These are phyloP conservation scores for Penelope pileata DNA, from an alignment of 2,113 vertebrate species.

Conservation along the genomic window DNA sequence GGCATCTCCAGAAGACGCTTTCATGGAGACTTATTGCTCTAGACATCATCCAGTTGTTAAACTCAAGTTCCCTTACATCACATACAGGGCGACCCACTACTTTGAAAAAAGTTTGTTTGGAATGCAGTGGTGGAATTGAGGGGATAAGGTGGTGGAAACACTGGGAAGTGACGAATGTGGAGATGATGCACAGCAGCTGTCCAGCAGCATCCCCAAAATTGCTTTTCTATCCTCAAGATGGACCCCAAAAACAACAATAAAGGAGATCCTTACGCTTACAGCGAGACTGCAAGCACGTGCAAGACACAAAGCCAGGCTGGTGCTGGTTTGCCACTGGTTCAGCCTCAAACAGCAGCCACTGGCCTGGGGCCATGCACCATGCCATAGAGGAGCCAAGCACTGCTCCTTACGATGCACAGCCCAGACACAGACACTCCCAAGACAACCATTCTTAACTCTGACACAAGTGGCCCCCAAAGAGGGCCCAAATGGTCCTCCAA, in stretches of 20 bases:
- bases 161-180: accelerated
- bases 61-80: background rate
- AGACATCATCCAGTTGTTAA: background rate
- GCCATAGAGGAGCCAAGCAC: background rate
- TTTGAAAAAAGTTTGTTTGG: background rate
- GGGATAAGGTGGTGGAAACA: background rate
- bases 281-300: background rate
- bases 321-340: background rate
- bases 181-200: background rate
- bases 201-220: background rate
- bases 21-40: background rate
- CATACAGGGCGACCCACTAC: background rate
- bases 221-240: background rate
- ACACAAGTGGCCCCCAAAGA: background rate
- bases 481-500: too few species aligned
- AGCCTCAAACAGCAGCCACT: background rate
- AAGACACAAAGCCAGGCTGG: background rate
- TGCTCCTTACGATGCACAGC: background rate
- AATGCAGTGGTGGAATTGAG: background rate
- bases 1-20: background rate
- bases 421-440: background rate
- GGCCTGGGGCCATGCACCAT: background rate
- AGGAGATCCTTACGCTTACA: too few species aligned
- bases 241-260: background rate
- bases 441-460: background rate